These are phyloP conservation scores for Oriolus oriolus DNA, from an alignment of 2,113 vertebrate species.

Conservation along the genomic window DNA sequence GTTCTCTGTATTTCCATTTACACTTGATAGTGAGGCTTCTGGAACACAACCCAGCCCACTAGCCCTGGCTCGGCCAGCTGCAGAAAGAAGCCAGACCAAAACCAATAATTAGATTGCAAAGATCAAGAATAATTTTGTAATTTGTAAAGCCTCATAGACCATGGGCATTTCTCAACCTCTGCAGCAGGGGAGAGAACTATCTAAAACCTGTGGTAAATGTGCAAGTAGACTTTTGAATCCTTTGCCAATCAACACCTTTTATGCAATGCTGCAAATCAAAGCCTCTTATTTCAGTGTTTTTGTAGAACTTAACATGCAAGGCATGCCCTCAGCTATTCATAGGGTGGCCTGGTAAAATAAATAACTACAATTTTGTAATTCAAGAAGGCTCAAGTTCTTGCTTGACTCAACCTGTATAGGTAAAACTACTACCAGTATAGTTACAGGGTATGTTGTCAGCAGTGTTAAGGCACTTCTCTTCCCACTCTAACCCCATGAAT, in stretches of 20 bases:
- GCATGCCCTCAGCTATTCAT: background rate
- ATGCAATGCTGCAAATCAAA: background rate
- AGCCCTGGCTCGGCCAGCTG: constrained; percentile 53
- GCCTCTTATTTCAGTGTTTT: background rate
- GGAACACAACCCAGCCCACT: constrained; percentile 30
- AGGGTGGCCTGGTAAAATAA: background rate
- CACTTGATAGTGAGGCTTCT: constrained; percentile 47
- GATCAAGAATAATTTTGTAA: background rate
- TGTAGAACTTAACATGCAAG: background rate
- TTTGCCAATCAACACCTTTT: background rate
- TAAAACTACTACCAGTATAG: background rate
- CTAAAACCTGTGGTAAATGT: background rate
- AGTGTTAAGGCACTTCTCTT: background rate
- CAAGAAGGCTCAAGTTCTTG: background rate
- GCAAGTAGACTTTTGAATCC: background rate
- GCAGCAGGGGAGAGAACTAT: background rate
- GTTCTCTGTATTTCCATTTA: constrained; percentile 59
- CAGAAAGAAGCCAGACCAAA: constrained; percentile 11
- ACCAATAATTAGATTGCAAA: background rate
- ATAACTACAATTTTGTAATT: background rate
- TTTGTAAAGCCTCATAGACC: background rate
- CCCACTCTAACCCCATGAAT: background rate
- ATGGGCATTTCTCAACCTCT: background rate
- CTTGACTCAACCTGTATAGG: background rate
- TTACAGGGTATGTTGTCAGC: background rate